Base-by-base conservation (phyloP, 2,797 vertebrate species). In the Sebastes kiyomatsui region DNA sequence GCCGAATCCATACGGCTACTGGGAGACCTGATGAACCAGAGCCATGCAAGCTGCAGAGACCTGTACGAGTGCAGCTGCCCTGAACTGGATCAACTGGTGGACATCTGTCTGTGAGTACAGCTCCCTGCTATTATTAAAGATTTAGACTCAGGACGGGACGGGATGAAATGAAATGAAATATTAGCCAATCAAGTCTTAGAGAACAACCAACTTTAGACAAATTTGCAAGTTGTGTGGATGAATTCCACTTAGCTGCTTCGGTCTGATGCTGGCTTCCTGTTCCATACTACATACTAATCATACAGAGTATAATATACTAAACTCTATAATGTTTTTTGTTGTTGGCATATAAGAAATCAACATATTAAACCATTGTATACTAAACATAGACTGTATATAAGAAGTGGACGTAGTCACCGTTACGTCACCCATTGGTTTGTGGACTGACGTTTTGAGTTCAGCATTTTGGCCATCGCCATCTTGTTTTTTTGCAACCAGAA, bases 21-120 rank as follows among this genome's bases (percentile, higher is more conserved):
- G 84, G 98, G 98, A 71, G 95, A 97, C 52, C 90, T 99, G 77
- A 99, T 99, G 98, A 97, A 97, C 92, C 96, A 96, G 94, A 99
- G 99, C 94, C 96, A 99, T 27, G 86, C 90, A 46, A 99, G 98
- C 96, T 99, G 98, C 95, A 96, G 94, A 89, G 97, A 99, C 90
- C 90, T 99, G 92, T 99, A 97, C 0, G 97, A 99, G 80, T 99
- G 98, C 95, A 99, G 98, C 97, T 99, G 98, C 90, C 92, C 96
- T 1, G 97, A 99, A 81, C 95, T 99, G 92, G 97, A 99, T 94
- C 96, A 95, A 76, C 96, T 99, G 94, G 98, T 98, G 84, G 94
- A 98, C 92, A 96, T 96, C 92, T 99, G 98, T 86, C 95, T 97
- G 98, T 99, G 79, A 93, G 93, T 90, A 27, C 42, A 65, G 33